Evolutionary conservation across 92 coral and sea anemone genomes (phyloP).

Genomic region (Palythoa grandis): DNA sequence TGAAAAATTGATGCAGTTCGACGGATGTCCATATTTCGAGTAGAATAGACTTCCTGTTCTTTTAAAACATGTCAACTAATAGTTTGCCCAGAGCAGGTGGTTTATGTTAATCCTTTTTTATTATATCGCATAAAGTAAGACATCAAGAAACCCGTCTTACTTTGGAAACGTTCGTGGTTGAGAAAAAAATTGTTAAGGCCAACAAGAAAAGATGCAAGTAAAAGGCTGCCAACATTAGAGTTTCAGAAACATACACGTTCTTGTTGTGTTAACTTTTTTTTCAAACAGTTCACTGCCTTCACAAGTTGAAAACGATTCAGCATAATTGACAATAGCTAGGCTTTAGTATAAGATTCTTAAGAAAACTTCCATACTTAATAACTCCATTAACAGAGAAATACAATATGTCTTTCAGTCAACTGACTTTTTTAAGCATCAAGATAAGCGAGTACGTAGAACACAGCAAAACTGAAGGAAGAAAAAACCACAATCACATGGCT

Average conservation of each 20-base stretch:
- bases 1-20: conserved; percentile 6
- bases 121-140: not conserved
- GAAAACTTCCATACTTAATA: not conserved
- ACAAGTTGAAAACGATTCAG: too few species aligned
- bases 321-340: not conserved
- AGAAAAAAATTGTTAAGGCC: too few species aligned
- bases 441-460: not conserved
- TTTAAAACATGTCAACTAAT: conserved; percentile 39
- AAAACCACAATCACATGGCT: not conserved
- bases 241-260: not conserved
- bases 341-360: not conserved
- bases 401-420: not conserved
- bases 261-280: too few species aligned
- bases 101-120: not conserved
- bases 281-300: not conserved
- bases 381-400: not conserved
- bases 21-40: not conserved
- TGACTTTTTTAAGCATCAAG: not conserved
- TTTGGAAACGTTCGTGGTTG: not conserved
- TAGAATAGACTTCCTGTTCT: conserved; percentile 40
- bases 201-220: not conserved
- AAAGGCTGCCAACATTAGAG: not conserved
- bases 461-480: not conserved
- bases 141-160: not conserved
- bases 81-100: conserved; percentile 15